phyloP scores from a whole-genome alignment of 1,140 invertebrate species.

The Matsumurasca onukii region DNA sequence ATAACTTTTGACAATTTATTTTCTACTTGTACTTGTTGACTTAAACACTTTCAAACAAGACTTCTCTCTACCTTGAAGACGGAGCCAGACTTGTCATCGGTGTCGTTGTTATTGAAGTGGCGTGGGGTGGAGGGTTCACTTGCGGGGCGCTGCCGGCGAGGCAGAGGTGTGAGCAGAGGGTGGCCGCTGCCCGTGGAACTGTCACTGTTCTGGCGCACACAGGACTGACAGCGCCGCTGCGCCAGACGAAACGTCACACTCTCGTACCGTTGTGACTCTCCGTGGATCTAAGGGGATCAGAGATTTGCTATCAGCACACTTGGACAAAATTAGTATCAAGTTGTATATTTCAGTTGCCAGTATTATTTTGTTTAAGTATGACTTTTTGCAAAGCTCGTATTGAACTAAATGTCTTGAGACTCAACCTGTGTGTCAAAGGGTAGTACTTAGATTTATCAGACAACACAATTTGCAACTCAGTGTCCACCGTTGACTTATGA shows the following conservation, averaged over 20 bases:
- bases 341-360: neutral
- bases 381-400: too few species aligned
- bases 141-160: constrained; percentile 32
- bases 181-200: constrained; percentile 43
- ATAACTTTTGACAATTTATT: too few species aligned
- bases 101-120: constrained; percentile 38
- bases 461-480: too few species aligned
- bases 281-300: constrained; percentile 36
- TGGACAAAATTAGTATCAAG: too few species aligned
- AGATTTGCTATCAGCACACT: too few species aligned
- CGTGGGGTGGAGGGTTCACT: constrained; percentile 40
- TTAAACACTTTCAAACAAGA: too few species aligned
- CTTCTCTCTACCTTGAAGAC: constrained; percentile 29
- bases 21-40: too few species aligned
- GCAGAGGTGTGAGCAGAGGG: constrained; percentile 37
- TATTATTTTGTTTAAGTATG: neutral
- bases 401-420: too few species aligned
- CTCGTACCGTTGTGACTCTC: constrained; percentile 38
- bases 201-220: constrained; percentile 45
- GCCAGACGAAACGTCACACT: constrained; percentile 43
- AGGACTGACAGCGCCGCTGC: constrained; percentile 41
- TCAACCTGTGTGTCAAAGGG: too few species aligned
- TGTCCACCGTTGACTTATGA: too few species aligned
- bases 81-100: constrained; percentile 1
- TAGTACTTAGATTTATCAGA: too few species aligned